phyloP scores from a whole-genome alignment of 2,797 vertebrate genomes.

The Todus mexicanus region DNA sequence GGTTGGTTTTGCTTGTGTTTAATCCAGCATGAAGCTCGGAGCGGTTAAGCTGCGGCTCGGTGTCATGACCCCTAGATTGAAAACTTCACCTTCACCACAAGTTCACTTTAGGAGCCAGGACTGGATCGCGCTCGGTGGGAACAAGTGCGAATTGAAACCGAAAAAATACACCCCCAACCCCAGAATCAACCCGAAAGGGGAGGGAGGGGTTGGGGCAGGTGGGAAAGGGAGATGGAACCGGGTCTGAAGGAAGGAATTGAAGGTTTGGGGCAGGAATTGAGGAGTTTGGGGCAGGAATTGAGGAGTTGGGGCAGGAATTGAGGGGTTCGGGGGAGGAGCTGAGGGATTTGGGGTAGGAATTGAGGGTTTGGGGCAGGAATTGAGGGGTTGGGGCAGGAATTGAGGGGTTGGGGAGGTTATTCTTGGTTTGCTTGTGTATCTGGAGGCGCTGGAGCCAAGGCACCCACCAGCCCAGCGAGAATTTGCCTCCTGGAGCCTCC shows the following conservation, averaged over 20 bases:
- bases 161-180: too few relatives aligned
- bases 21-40: constrained; percentile 78
- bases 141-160: constrained; percentile 50
- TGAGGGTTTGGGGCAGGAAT: too few relatives aligned
- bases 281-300: too few relatives aligned
- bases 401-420: too few relatives aligned
- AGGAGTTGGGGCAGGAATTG: too few relatives aligned
- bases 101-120: constrained; percentile 60
- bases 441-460: constrained; percentile 8
- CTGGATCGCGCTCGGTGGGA: constrained; percentile 31
- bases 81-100: constrained; percentile 76
- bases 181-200: constrained; percentile 32
- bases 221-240: constrained; percentile 43
- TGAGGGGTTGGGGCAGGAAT: too few relatives aligned
- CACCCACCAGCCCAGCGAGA: not conserved
- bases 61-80: constrained; percentile 79
- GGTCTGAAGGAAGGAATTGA: too few relatives aligned
- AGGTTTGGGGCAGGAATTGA: too few relatives aligned
- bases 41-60: constrained; percentile 74
- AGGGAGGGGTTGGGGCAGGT: constrained; percentile 42
- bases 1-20: constrained; percentile 67
- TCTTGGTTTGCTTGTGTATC: constrained; percentile 24
- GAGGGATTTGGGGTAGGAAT: too few relatives aligned
- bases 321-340: too few relatives aligned
- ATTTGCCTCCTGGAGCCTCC: not conserved